Base-by-base conservation (phyloP, 2,888 invertebrate genomes). In the Anthophora plumipes region DNA sequence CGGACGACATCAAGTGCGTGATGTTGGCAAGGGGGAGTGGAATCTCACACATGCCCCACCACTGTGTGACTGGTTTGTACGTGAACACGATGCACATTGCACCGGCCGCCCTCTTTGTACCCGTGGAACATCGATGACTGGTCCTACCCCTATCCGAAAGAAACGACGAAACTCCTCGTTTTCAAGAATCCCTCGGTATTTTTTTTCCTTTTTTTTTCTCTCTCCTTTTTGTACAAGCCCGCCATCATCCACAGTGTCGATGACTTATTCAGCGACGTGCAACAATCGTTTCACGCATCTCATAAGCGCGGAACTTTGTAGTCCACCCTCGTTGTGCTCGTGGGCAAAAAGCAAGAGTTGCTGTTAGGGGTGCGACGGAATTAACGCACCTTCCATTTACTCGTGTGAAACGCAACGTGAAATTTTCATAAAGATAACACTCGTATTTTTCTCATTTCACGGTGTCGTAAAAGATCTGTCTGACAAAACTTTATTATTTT, bases 1-100 rank as follows among this genome's bases (percentile, higher is more conserved):
- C 88, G 89, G 89, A 87, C 88, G 91, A 88, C 89, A 88, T 89
- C 88, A 90, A 90, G 91, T 91, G 88, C 89, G 88, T 87, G 90
- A 90, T 83, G 86, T 82, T 77, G 84, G 86, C 78, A 71, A 85
- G 80, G 84, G 68, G 79, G 74, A 82, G 80, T 50, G 67, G 59
- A 82, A 74, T 79, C 82, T 82, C 81, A 70, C 79, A 84, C 85
- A 81, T 43, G 55, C 60, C 63, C 50, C 52, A 22, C 20, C 57
- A 41, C 48, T 59, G 55, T 67, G 54, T 48, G 63, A 43, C 14
- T 6, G 20, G 37, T 17, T 14, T 31, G 52, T 39, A 68, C 46
- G 52, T 68, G 46, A 66, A 67, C 67, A 37, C 76, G 72, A n/a
- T 80, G 55, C 77, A 69, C 73, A 48, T 46, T 54, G 63, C 75